Evolutionary conservation across 1,140 invertebrate genomes (phyloP).

Genomic region (Stegodyphus mimosarum): DNA sequence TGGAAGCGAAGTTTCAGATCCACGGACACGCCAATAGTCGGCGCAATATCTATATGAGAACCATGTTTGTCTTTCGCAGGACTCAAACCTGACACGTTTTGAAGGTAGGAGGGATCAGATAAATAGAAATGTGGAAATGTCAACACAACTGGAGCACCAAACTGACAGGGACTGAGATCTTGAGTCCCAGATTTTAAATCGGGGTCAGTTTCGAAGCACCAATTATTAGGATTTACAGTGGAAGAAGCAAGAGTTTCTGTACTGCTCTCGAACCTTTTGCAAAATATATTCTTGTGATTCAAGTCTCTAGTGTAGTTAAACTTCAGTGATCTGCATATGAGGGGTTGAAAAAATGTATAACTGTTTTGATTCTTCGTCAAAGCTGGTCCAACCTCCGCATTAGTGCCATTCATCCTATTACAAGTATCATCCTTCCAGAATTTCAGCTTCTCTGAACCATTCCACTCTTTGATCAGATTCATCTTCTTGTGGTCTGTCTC

Average conservation of each 20-base stretch:
- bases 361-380: not conserved
- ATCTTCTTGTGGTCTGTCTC: constrained; percentile 65
- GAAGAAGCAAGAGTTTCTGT: constrained; percentile 4
- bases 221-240: constrained; percentile 23
- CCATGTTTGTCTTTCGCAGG: not conserved
- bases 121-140: constrained; percentile 86
- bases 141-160: constrained; percentile 73
- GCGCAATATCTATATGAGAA: constrained; percentile 37
- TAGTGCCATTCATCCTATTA: constrained; percentile 61
- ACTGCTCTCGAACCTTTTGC: constrained; percentile 21
- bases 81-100: not conserved
- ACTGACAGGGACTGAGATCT: constrained; percentile 47
- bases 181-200: constrained; percentile 26
- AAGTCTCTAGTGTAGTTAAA: constrained; percentile 9
- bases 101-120: constrained; percentile 72
- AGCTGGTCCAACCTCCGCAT: constrained; percentile 29
- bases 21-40: constrained; percentile 20
- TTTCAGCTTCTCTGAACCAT: constrained; percentile 73
- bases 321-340: constrained; percentile 33
- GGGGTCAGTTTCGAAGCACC: constrained; percentile 11
- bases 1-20: constrained; percentile 15
- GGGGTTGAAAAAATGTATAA: constrained; percentile 34
- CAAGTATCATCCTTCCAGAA: constrained; percentile 58
- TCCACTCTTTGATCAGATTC: constrained; percentile 69
- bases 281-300: not conserved